Evolutionary conservation across 2,113 vertebrate genomes (phyloP).

Genomic region (Vidua chalybeata): DNA sequence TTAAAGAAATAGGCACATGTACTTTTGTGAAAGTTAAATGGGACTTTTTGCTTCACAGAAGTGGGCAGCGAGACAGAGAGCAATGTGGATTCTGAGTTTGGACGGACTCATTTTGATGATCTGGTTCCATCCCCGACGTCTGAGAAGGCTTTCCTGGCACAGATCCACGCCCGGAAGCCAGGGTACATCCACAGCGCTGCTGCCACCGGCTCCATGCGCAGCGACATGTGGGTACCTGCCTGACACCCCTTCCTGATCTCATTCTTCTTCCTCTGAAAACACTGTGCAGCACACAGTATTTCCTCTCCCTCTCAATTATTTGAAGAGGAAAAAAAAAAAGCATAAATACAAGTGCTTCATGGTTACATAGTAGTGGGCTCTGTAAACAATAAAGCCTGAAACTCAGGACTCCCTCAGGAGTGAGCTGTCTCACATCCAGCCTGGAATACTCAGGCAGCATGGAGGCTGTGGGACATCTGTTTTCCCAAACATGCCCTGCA

Average conservation of each 20-base stretch:
- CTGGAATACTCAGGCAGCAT: background rate
- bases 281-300: background rate
- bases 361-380: background rate
- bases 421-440: background rate
- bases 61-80: conserved; percentile 90
- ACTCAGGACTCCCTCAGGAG: background rate
- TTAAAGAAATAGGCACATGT: background rate
- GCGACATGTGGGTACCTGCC: conserved; percentile 74
- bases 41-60: conserved; percentile 72
- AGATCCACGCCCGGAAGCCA: conserved; percentile 82
- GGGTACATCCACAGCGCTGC: conserved; percentile 75
- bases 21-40: background rate
- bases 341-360: background rate
- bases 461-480: background rate
- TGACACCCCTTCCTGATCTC: background rate
- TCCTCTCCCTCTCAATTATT: background rate
- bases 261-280: background rate
- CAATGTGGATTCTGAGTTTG: conserved; percentile 88
- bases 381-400: background rate
- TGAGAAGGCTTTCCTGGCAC: conserved; percentile 86
- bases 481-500: background rate
- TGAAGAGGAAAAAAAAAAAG: background rate
- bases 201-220: conserved; percentile 67
- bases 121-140: conserved; percentile 84
- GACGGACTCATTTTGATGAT: conserved; percentile 84